These are phyloP conservation scores for Nymphalis urticae DNA, from an alignment of 2,888 invertebrate genomes.

Conservation along the genomic window DNA sequence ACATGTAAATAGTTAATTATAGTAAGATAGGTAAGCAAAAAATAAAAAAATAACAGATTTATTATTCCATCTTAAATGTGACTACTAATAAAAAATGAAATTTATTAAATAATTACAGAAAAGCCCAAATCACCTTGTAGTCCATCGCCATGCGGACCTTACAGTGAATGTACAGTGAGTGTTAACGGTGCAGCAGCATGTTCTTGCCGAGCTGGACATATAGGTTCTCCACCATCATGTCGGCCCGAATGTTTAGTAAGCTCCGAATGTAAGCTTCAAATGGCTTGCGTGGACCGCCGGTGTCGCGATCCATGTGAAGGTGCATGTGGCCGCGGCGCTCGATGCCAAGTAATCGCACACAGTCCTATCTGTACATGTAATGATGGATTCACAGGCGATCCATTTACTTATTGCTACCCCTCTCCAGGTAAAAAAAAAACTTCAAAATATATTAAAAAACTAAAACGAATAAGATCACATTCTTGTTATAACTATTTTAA, in stretches of 20 bases:
- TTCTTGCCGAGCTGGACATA: constrained; percentile 86
- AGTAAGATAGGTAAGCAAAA: too few species aligned
- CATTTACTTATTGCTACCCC: constrained; percentile 84
- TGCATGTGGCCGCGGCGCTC: constrained; percentile 86
- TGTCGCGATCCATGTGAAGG: constrained; percentile 89
- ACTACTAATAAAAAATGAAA: too few species aligned
- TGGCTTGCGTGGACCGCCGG: constrained; percentile 86
- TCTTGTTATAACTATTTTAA: background rate
- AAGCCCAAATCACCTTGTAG: constrained; percentile 78
- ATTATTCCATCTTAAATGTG: too few species aligned
- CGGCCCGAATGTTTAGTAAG: constrained; percentile 89
- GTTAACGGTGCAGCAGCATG: constrained; percentile 83
- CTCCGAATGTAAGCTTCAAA: constrained; percentile 85
- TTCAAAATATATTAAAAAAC: constrained; percentile 9
- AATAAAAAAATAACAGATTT: background rate
- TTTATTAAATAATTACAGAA: constrained; percentile 41
- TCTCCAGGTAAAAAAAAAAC: constrained; percentile 73
- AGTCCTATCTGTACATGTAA: constrained; percentile 88
- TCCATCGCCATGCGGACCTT: constrained; percentile 90
- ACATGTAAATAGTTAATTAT: too few species aligned
- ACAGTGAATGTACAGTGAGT: constrained; percentile 83
- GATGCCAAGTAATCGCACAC: constrained; percentile 88
- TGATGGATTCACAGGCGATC: constrained; percentile 86
- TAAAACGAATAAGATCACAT: background rate
- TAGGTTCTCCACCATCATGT: constrained; percentile 88